Evolutionary conservation across 2,113 vertebrate species (phyloP).

Genomic region (Cynocephalus volans): DNA sequence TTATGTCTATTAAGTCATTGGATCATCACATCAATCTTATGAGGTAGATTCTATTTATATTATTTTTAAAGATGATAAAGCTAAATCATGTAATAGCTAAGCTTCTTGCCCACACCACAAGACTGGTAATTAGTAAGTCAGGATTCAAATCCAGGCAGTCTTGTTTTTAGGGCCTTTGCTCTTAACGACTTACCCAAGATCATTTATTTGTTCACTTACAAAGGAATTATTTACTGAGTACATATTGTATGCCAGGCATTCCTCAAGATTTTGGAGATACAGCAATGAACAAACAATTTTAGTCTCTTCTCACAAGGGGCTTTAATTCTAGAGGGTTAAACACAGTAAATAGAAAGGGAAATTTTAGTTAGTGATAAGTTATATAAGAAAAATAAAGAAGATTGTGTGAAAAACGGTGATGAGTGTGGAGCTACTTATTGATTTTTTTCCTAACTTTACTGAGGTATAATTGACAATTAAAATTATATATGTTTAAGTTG

Average conservation of each 20-base stretch:
- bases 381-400: background rate
- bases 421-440: background rate
- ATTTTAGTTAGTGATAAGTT: background rate
- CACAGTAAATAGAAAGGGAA: background rate
- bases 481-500: background rate
- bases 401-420: background rate
- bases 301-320: background rate
- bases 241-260: background rate
- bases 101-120: background rate
- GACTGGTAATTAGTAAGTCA: background rate
- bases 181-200: background rate
- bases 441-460: background rate
- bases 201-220: background rate
- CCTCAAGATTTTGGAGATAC: background rate
- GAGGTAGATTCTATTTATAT: constrained; percentile 5
- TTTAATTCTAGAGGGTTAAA: background rate
- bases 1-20: background rate
- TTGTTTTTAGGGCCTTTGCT: background rate
- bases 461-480: background rate
- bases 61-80: constrained; percentile 50
- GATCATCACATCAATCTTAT: background rate
- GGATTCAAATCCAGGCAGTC: background rate
- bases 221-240: background rate
- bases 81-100: background rate
- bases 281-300: background rate